Evolutionary conservation across 2,888 invertebrate species (phyloP).

Genomic region (Pterobdella sp.): DNA sequence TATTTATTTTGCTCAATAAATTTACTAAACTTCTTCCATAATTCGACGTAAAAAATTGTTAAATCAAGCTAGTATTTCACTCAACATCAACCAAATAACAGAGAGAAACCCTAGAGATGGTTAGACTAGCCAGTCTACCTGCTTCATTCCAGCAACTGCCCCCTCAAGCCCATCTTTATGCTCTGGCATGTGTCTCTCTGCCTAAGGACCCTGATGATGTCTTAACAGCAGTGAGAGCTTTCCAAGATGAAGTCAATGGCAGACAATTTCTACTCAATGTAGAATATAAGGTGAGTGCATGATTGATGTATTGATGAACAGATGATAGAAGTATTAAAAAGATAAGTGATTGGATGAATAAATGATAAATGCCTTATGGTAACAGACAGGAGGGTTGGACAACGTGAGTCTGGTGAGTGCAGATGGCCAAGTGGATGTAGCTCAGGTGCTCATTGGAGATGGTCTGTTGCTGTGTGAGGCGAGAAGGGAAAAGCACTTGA

Average conservation of each 20-base stretch:
- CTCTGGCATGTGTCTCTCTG: conserved; percentile 71
- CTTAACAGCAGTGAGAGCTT: conserved; percentile 64
- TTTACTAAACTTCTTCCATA: too few species aligned
- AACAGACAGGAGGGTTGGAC: conserved; percentile 12
- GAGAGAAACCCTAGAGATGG: conserved; percentile 66
- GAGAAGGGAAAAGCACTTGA: conserved; percentile 71
- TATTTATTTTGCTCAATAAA: too few species aligned
- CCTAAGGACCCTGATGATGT: conserved; percentile 77
- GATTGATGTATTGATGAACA: conserved; percentile 43
- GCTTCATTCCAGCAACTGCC: conserved; percentile 64
- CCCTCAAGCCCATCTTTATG: conserved; percentile 72
- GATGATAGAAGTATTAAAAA: conserved; percentile 32
- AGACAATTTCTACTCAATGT: conserved; percentile 73
- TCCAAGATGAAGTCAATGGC: conserved; percentile 63
- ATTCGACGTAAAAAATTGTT: too few species aligned
- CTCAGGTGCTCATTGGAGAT: conserved; percentile 66
- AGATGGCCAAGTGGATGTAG: conserved; percentile 60
- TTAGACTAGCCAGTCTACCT: conserved; percentile 74
- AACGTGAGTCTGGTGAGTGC: conserved; percentile 41
- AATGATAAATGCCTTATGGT: neutral
- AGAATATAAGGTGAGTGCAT: conserved; percentile 62
- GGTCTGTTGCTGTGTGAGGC: conserved; percentile 63
- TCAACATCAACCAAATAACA: conserved; percentile 40
- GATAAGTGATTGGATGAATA: conserved; percentile 52
- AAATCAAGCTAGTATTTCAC: too few species aligned